Conservation (phyloP, 2,113 vertebrate genomes). For the Nesogale talazaci region DNA sequence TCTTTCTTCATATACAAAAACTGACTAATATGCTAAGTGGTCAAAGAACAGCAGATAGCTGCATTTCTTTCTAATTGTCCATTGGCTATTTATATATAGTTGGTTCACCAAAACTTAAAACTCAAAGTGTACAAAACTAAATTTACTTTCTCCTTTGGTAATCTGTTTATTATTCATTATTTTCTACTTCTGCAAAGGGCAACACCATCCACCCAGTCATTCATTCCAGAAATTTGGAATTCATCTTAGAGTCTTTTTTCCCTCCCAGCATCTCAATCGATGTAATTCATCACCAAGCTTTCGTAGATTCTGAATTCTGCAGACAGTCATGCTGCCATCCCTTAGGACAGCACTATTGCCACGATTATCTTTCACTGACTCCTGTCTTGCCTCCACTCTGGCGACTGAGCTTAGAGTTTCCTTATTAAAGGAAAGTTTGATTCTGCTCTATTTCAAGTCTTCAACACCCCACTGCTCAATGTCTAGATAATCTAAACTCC, state of each 20-base stretch:
- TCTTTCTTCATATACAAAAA: neutral
- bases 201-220: neutral
- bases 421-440: constrained; percentile 40
- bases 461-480: neutral
- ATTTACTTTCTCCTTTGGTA: neutral
- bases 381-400: neutral
- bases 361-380: neutral
- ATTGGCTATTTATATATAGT: neutral
- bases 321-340: no score
- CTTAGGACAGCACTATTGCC: neutral
- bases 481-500: neutral
- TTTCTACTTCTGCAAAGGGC: neutral
- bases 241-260: neutral
- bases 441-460: neutral
- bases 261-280: neutral
- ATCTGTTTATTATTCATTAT: neutral
- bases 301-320: neutral
- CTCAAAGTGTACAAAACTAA: neutral
- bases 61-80: neutral
- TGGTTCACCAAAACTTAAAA: neutral
- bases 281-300: neutral
- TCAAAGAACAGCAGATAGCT: neutral
- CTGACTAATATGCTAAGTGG: neutral
- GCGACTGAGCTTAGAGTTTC: neutral
- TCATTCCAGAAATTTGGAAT: neutral